A percentile compares a stretch with the other conserved stretches of the same genome.
phyloP scores from a whole-genome alignment of 2,888 invertebrate species.

The Dynastes grantii region DNA sequence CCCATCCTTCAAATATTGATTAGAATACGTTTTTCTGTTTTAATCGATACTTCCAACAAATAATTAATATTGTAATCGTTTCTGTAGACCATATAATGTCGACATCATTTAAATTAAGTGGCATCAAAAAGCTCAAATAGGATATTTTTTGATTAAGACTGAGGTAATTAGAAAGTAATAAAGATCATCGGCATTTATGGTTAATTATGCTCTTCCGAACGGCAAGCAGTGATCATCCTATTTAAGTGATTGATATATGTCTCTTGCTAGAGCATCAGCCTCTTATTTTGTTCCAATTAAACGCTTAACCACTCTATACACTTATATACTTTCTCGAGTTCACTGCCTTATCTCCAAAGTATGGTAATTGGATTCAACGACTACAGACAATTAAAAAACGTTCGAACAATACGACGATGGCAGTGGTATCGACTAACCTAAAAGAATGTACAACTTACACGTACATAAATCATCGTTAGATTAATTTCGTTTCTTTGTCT shows the following conservation, averaged over 20 bases:
- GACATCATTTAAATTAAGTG: conserved; percentile 2
- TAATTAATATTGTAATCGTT: neutral
- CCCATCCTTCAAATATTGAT: too few relatives aligned
- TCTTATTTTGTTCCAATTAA: conserved; percentile 41
- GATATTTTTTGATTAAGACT: conserved; percentile 19
- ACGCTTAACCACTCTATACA: conserved; percentile 6
- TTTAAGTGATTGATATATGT: conserved; percentile 35
- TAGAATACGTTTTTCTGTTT: too few relatives aligned
- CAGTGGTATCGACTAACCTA: conserved; percentile 4
- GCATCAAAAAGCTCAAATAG: neutral
- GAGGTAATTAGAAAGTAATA: conserved; percentile 18
- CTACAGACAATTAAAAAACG: conserved; percentile 17
- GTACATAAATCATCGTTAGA: conserved; percentile 36
- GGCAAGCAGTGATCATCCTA: conserved; percentile 6
- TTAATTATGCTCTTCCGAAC: neutral
- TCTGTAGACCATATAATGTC: neutral
- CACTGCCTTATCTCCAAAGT: conserved; percentile 33
- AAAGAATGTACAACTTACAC: conserved; percentile 19
- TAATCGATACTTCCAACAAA: too few relatives aligned
- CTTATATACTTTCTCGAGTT: conserved; percentile 4
- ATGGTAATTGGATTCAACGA: conserved; percentile 30
- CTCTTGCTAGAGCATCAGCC: conserved; percentile 14
- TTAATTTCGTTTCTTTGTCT: conserved; percentile 31
- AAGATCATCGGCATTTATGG: conserved; percentile 25
- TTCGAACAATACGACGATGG: conserved; percentile 21